phyloP scores from a whole-genome alignment of 2,888 invertebrate species.

The Baccha elongata region DNA sequence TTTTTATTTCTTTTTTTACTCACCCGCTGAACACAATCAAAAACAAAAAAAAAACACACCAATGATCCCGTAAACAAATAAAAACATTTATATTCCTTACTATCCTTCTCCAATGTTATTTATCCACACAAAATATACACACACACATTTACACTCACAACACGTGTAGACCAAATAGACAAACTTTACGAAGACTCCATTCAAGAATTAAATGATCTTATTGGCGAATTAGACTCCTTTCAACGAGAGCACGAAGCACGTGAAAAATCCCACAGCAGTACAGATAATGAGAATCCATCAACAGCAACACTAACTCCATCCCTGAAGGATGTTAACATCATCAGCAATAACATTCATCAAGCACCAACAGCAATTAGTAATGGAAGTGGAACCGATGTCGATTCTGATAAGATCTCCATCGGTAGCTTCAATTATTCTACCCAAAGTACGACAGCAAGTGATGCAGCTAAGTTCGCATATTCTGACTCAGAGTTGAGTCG shows the following conservation, averaged over 20 bases:
- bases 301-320: slow-evolving; percentile 54
- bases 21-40: slow-evolving; percentile 74
- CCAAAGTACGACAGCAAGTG: slow-evolving; percentile 73
- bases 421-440: slow-evolving; percentile 77
- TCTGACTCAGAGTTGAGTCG: slow-evolving; percentile 81
- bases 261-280: slow-evolving; percentile 76
- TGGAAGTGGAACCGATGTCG: slow-evolving; percentile 67
- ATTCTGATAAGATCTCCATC: slow-evolving; percentile 75
- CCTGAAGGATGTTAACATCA: slow-evolving; percentile 59
- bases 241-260: slow-evolving; percentile 82
- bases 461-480: slow-evolving; percentile 75
- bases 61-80: slow-evolving; percentile 64
- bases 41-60: slow-evolving; percentile 68
- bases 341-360: slow-evolving; percentile 44
- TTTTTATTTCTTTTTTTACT: slow-evolving; percentile 40
- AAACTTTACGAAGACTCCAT: slow-evolving; percentile 83
- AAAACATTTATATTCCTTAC: slow-evolving; percentile 27
- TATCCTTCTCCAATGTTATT: slow-evolving; percentile 39
- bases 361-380: slow-evolving; percentile 47
- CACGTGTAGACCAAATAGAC: slow-evolving; percentile 77
- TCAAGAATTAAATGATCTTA: slow-evolving; percentile 83
- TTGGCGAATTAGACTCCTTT: slow-evolving; percentile 83
- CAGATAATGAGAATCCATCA: slow-evolving; percentile 57
- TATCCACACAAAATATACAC: slow-evolving; percentile 37
- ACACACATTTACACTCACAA: slow-evolving; percentile 17